A percentile compares a stretch with the other conserved stretches of the same genome.
Evolutionary conservation across 2,888 invertebrate species (phyloP).

Genomic region (Diadegma fenestrale): DNA sequence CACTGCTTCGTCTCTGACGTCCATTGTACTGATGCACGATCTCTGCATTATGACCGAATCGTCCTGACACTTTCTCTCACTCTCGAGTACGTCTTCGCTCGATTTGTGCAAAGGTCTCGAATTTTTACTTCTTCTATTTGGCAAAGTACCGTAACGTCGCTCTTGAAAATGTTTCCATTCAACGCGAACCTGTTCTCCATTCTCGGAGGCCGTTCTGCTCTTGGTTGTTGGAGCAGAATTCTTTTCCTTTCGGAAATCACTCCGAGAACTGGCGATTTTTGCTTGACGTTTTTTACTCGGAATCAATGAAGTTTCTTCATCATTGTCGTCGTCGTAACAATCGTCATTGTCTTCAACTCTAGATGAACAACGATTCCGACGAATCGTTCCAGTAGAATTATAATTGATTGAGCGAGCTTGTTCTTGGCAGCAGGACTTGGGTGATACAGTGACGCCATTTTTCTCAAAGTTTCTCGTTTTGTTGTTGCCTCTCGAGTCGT

Average conservation of each 20-base stretch:
- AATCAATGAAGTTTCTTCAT: constrained; percentile 48
- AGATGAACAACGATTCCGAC: constrained; percentile 72
- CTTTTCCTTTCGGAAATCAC: constrained; percentile 19
- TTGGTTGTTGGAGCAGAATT: neutral
- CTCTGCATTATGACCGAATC: constrained; percentile 68
- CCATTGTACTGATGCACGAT: constrained; percentile 74
- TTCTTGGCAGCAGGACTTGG: constrained; percentile 60
- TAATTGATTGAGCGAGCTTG: constrained; percentile 55
- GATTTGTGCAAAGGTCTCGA: constrained; percentile 77
- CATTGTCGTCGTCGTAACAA: constrained; percentile 5
- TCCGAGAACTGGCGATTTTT: constrained; percentile 76
- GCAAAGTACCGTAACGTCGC: constrained; percentile 79
- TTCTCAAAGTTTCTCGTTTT: constrained; percentile 56
- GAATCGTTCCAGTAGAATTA: constrained; percentile 73
- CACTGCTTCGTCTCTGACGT: constrained; percentile 71
- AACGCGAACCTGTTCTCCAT: constrained; percentile 13
- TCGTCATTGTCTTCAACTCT: constrained; percentile 63
- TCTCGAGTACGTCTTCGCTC: constrained; percentile 79
- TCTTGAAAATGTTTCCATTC: constrained; percentile 38
- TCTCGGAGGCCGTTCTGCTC: neutral
- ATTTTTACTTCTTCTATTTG: constrained; percentile 73
- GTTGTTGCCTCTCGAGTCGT: constrained; percentile 46
- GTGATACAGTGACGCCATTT: constrained; percentile 45
- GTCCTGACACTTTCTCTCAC: constrained; percentile 70
- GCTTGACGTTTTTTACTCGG: constrained; percentile 17